Evolutionary conservation across 2,113 vertebrate species (phyloP).

Genomic region (Oreocharis arfaki): DNA sequence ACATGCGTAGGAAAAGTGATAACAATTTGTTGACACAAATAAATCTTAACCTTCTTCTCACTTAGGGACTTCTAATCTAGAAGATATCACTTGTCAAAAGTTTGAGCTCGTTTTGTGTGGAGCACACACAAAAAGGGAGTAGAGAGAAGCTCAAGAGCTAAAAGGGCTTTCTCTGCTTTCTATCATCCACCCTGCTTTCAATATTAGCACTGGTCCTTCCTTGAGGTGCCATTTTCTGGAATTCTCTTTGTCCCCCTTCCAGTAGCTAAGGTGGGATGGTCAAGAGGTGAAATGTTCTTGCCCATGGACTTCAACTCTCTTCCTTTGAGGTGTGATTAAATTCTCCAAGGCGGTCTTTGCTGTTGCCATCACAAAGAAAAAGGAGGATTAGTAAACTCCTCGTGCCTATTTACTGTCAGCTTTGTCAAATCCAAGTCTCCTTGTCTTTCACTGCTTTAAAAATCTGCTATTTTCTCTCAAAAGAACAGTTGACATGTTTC

Average conservation of each 20-base stretch:
- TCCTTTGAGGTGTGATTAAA: background rate
- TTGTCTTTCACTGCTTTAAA: background rate
- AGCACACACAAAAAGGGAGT: background rate
- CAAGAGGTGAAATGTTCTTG: background rate
- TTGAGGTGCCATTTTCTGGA: background rate
- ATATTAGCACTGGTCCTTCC: background rate
- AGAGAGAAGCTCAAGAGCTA: background rate
- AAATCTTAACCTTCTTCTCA: background rate
- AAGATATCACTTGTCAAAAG: background rate
- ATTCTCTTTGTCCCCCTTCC: background rate
- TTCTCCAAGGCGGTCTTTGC: background rate
- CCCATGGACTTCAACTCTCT: background rate
- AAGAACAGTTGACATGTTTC: background rate
- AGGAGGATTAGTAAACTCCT: background rate
- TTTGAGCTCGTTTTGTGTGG: background rate
- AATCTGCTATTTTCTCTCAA: background rate
- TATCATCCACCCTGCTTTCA: background rate
- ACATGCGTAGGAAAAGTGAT: background rate
- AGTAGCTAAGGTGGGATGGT: background rate
- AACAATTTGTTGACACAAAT: background rate
- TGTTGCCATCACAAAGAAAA: background rate
- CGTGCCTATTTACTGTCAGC: background rate
- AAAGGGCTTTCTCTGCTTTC: background rate
- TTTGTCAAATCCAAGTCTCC: background rate
- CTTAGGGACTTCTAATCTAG: background rate